These are phyloP conservation scores for Xanthia togata DNA, from an alignment of 2,888 invertebrate species.

Conservation along the genomic window DNA sequence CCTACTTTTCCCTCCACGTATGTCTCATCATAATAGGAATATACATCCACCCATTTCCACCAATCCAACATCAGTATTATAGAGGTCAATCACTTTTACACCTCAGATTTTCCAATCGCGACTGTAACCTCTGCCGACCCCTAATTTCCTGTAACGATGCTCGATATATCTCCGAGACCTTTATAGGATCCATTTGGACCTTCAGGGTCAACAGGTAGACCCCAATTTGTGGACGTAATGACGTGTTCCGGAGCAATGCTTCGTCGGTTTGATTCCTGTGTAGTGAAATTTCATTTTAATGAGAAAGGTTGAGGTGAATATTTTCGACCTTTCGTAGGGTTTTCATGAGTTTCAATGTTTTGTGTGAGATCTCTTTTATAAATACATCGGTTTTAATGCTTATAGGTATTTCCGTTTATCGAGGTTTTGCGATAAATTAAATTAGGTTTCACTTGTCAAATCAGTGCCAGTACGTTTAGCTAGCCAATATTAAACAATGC, in stretches of 20 bases:
- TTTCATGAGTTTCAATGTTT: conserved; percentile 2
- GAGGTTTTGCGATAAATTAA: conserved; percentile 15
- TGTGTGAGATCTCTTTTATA: conserved; percentile 8
- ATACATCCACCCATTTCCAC: neutral
- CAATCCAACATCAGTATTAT: conserved; percentile 21
- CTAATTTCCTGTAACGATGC: conserved; percentile 64
- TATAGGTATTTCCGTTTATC: conserved; percentile 4
- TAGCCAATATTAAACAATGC: neutral
- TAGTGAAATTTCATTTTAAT: conserved; percentile 50
- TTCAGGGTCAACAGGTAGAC: conserved; percentile 62
- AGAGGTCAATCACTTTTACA: conserved; percentile 36
- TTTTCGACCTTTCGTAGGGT: conserved; percentile 13
- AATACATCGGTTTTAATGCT: conserved; percentile 7
- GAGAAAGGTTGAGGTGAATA: conserved; percentile 27
- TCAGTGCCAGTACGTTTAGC: neutral
- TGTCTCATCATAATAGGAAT: neutral
- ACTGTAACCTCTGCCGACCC: conserved; percentile 42
- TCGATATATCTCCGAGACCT: conserved; percentile 60
- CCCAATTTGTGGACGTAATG: conserved; percentile 69
- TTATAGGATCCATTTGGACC: conserved; percentile 59
- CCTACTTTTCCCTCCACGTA: too few species aligned
- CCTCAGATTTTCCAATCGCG: conserved; percentile 38
- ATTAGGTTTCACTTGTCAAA: conserved; percentile 15
- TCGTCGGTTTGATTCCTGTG: conserved; percentile 59
- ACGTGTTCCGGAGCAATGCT: conserved; percentile 61